Evolutionary conservation across 2,888 invertebrate genomes (phyloP).

Genomic region (Chalcosyrphus nemorum): DNA sequence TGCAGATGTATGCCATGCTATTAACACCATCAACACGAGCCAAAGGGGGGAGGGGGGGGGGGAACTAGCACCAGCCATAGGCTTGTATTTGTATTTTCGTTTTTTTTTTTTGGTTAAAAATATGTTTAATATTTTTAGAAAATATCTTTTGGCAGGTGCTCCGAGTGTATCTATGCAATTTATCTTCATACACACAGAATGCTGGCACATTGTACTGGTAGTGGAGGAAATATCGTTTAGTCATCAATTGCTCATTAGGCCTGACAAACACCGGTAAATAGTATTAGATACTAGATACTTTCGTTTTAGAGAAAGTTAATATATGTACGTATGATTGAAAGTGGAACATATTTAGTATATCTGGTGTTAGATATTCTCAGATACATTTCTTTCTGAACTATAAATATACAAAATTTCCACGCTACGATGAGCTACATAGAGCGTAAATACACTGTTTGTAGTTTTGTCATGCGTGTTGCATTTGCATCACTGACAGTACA

Average conservation of each 20-base stretch:
- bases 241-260: slow-evolving; percentile 63
- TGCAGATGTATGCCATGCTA: slow-evolving; percentile 12
- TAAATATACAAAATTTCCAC: slow-evolving; percentile 50
- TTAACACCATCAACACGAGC: slow-evolving; percentile 11
- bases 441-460: slow-evolving; percentile 36
- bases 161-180: slow-evolving; percentile 47
- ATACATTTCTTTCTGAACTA: slow-evolving; percentile 25
- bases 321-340: slow-evolving; percentile 40
- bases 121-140: slow-evolving; percentile 69
- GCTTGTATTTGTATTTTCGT: slow-evolving; percentile 17
- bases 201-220: background rate
- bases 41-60: background rate
- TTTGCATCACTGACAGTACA: slow-evolving; percentile 46
- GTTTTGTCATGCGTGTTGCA: slow-evolving; percentile 53
- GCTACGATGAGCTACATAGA: slow-evolving; percentile 26
- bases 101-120: slow-evolving; percentile 37
- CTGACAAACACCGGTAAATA: slow-evolving; percentile 40
- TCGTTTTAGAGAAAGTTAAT: background rate
- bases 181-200: slow-evolving; percentile 51
- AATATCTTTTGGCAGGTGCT: slow-evolving; percentile 68
- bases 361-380: background rate
- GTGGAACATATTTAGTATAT: slow-evolving; percentile 37
- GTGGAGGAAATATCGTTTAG: slow-evolving; percentile 45
- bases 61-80: too few relatives aligned
- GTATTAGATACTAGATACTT: too few relatives aligned